Evolutionary conservation across 1,140 invertebrate species (phyloP).

Genomic region (Trypoxylus dichotomus): DNA sequence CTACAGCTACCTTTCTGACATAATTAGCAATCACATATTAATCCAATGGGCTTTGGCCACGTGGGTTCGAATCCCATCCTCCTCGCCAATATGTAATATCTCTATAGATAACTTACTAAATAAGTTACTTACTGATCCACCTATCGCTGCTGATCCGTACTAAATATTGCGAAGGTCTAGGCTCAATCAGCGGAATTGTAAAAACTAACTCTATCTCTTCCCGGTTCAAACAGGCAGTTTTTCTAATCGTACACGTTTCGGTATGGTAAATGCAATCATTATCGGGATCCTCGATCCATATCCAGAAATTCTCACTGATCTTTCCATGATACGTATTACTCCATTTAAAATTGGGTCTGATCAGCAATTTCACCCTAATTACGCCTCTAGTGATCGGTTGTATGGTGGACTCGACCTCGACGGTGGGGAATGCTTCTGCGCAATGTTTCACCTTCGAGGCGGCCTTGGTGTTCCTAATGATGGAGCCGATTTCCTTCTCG

Average conservation of each 20-base stretch:
- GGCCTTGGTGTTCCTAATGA: constrained; percentile 77
- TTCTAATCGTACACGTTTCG: constrained; percentile 90
- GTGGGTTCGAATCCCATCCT: no score
- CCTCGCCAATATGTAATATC: no score
- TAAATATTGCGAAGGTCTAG: constrained; percentile 90
- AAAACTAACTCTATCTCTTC: constrained; percentile 87
- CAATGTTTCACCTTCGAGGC: constrained; percentile 80
- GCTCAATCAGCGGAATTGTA: constrained; percentile 93
- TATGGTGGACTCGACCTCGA: constrained; percentile 81
- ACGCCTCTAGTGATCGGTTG: constrained; percentile 96
- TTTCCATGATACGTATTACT: constrained; percentile 87
- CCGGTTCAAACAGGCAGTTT: constrained; percentile 71
- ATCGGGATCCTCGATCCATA: constrained; percentile 97
- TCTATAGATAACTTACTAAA: no score
- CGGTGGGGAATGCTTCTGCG: constrained; percentile 79
- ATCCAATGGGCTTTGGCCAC: no score
- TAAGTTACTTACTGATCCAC: constrained; percentile 74
- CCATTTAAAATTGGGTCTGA: constrained; percentile 88
- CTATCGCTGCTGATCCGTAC: constrained; percentile 84
- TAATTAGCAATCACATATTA: no score
- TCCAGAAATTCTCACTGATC: constrained; percentile 85
- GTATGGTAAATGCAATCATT: constrained; percentile 95
- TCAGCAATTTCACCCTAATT: constrained; percentile 80
- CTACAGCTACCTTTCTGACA: no score
- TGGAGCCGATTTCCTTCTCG: constrained; percentile 78